Evolutionary conservation across 2,113 vertebrate species (phyloP).

Genomic region (Heterotilapia buettikoferi): DNA sequence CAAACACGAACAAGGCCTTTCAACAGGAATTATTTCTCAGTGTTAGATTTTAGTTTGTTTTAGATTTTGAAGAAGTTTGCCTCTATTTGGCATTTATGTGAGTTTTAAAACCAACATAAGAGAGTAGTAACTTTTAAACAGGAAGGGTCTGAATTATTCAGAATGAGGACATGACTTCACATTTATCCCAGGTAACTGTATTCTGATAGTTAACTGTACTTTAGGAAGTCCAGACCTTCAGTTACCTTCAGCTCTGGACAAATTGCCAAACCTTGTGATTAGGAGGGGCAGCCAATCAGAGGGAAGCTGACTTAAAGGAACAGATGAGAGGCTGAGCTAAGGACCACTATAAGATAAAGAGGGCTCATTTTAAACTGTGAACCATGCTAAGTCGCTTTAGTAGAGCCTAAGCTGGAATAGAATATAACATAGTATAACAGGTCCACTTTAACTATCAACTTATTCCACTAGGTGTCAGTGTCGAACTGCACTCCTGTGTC

Average conservation of each 20-base stretch:
- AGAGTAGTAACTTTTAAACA: neutral
- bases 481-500: neutral
- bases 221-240: neutral
- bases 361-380: neutral
- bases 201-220: neutral
- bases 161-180: neutral
- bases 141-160: neutral
- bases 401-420: neutral
- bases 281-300: neutral
- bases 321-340: neutral
- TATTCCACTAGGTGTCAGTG: conserved; percentile 49
- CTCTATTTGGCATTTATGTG: neutral
- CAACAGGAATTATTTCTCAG: neutral
- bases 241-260: neutral
- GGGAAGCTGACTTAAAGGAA: neutral
- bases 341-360: neutral
- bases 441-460: neutral
- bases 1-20: neutral
- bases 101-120: neutral
- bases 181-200: neutral
- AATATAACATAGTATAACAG: neutral
- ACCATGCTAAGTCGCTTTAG: neutral
- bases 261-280: neutral
- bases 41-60: neutral
- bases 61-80: neutral